Conservation (phyloP, 2,888 invertebrate species). For the Cremastinae sp. region DNA sequence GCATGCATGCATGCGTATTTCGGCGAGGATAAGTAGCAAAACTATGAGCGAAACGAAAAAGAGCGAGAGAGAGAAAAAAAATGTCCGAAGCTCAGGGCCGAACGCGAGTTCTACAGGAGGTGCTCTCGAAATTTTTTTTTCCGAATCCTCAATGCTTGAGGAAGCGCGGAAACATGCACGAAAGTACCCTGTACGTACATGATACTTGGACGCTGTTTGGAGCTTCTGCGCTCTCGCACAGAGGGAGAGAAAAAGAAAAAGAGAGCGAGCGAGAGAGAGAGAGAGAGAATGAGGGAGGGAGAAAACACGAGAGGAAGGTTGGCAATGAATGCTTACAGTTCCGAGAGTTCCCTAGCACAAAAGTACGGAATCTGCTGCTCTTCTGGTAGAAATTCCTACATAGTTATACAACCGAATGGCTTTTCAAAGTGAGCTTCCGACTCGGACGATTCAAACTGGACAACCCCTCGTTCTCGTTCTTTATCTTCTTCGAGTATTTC, state of each 20-base stretch:
- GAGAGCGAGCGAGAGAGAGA: constrained; percentile 43
- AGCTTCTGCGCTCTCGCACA: constrained; percentile 57
- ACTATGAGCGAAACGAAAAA: constrained; percentile 16
- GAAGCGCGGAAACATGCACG: constrained; percentile 47
- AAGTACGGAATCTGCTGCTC: constrained; percentile 51
- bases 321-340: constrained; percentile 44
- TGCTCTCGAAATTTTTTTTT: constrained; percentile 64
- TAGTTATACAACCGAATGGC: constrained; percentile 46
- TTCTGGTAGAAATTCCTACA: constrained; percentile 36
- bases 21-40: constrained; percentile 2
- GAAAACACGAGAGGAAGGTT: constrained; percentile 55
- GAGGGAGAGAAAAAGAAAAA: constrained; percentile 58
- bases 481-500: constrained; percentile 57
- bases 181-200: constrained; percentile 68
- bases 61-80: constrained; percentile 15
- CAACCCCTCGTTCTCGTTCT: constrained; percentile 51
- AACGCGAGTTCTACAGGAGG: constrained; percentile 32
- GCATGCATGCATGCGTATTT: constrained; percentile 38
- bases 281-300: constrained; percentile 43
- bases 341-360: constrained; percentile 51
- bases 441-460: constrained; percentile 58
- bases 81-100: constrained; percentile 57
- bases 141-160: constrained; percentile 43
- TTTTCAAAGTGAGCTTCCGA: constrained; percentile 67
- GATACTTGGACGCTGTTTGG: constrained; percentile 69